phyloP scores from a whole-genome alignment of 1,140 invertebrate species.

The Drosophila bipectinata region DNA sequence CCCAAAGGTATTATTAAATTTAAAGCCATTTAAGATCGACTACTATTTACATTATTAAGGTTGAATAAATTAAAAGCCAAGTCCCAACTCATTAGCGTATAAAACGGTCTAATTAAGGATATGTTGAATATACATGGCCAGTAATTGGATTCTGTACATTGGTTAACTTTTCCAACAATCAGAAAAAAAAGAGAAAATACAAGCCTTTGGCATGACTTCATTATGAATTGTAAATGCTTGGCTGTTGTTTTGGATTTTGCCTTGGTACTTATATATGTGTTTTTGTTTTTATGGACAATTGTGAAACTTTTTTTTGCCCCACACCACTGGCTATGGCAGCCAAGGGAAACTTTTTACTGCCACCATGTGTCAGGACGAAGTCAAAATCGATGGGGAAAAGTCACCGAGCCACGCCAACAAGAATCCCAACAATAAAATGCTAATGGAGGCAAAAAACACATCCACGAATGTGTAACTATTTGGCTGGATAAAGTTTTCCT shows the following conservation, averaged over 20 bases:
- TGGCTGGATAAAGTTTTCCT: slow-evolving; percentile 34
- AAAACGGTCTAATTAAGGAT: slow-evolving; percentile 31
- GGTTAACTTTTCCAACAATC: slow-evolving; percentile 38
- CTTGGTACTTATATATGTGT: background rate
- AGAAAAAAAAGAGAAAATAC: background rate
- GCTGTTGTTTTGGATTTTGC: slow-evolving; percentile 28
- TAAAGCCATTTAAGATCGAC: background rate
- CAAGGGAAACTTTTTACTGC: slow-evolving; percentile 40
- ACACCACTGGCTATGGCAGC: slow-evolving; percentile 4
- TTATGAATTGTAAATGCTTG: slow-evolving; percentile 37
- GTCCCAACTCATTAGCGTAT: slow-evolving; percentile 23
- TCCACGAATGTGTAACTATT: slow-evolving; percentile 31
- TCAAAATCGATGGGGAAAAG: slow-evolving; percentile 54
- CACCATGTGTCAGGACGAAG: slow-evolving; percentile 25
- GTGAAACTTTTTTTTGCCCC: slow-evolving; percentile 32
- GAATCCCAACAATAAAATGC: slow-evolving; percentile 40
- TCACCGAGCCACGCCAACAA: slow-evolving; percentile 30
- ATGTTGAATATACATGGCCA: slow-evolving; percentile 18
- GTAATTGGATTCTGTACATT: slow-evolving; percentile 38
- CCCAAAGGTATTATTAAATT: background rate
- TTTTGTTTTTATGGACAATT: slow-evolving; percentile 46
- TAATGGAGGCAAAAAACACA: slow-evolving; percentile 32
- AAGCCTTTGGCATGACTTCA: slow-evolving; percentile 43
- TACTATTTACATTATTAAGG: background rate
- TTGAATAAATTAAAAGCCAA: slow-evolving; percentile 1